Base-by-base conservation (phyloP, 2,888 invertebrate genomes). In the Acholoe squamosa region DNA sequence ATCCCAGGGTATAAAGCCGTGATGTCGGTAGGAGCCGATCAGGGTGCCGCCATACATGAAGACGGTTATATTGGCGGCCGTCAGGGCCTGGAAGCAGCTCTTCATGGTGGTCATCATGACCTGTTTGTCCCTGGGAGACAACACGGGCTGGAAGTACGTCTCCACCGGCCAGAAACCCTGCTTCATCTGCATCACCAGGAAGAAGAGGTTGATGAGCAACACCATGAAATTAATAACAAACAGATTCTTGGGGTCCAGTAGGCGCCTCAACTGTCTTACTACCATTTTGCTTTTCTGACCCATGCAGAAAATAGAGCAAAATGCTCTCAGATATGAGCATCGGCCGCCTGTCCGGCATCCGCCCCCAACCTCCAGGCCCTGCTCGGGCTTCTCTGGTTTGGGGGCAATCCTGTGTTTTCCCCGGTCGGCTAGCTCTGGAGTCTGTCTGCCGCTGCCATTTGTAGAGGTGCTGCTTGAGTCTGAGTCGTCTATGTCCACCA, bases 1-100 rank as follows among this genome's bases (percentile, higher is more conserved):
- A 90, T 94, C 94, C 94, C 94, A 94, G 16, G 94, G 94, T 51
- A 94, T 92, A 67, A 93, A 91, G n/a, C 93, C 94, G 89, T 93
- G 93, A 86, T 94, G 94, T 1, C 94, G 91, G 67, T 92, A 92
- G 14, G 93, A 92, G 14, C 94, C 94, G 7, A 94, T 91, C 56
- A 93, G 89, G 0, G 93, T 92, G 5, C 93, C 93, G 5, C 93
- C 92, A 61, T 93, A 93, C 91, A 93, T 89, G 77, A 93, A 93
- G 88, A 86, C 89, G 43, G 91, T 91, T 19, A 91, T 56, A 67
- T 91, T 91, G 33, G 71, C 80, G 7, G 90, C 76, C 5, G 77
- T 54, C 43, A 90, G 51, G 25, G 90, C 84, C 28, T 43, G 22
- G 3, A 80, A 61, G 31, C 90, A 91, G 1, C 10, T 61, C 56